These are phyloP conservation scores for Zoanthus solanderi DNA, from an alignment of 92 coral and sea anemone genomes.

Conservation along the genomic window DNA sequence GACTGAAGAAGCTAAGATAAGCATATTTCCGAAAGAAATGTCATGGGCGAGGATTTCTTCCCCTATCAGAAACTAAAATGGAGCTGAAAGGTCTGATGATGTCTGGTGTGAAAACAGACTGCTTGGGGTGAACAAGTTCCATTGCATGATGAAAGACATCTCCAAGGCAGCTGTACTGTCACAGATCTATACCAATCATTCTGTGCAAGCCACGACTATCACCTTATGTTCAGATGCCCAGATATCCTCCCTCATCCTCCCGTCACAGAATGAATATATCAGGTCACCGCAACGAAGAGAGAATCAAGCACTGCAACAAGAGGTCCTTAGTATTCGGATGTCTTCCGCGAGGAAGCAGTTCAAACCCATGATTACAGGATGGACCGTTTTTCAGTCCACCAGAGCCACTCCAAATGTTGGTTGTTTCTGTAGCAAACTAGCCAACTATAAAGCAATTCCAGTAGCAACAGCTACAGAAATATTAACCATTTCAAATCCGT, in stretches of 20 bases:
- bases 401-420: no score
- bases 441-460: neutral
- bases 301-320: neutral
- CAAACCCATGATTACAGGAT: no score
- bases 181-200: no score
- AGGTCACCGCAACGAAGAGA: neutral
- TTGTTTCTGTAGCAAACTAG: no score
- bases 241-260: no score
- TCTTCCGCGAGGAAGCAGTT: no score
- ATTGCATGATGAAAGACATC: neutral
- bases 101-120: neutral
- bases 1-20: neutral
- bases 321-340: neutral
- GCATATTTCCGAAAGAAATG: neutral
- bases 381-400: no score
- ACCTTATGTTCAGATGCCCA: no score
- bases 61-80: neutral
- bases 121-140: neutral
- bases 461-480: neutral
- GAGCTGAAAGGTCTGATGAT: neutral
- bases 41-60: neutral
- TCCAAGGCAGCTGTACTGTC: no score
- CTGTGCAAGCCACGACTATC: no score
- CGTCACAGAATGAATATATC: no score
- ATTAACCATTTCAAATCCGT: neutral